Conservation (phyloP, 2,888 invertebrate species). For the Dinocampus coccinellae region DNA sequence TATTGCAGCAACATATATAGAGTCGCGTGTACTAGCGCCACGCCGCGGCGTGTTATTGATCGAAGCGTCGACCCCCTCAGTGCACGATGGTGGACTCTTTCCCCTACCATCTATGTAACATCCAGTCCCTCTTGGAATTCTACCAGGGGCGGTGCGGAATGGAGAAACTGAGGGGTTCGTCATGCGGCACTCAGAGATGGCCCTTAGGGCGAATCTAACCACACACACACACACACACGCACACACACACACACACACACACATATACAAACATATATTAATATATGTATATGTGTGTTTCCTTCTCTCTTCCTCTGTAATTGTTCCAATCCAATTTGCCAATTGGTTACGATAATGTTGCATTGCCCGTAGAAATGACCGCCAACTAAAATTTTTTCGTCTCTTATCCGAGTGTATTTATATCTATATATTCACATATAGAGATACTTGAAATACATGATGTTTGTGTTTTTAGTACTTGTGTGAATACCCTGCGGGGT, state of each 20-base stretch:
- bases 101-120: constrained; percentile 34
- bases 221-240: constrained; percentile 36
- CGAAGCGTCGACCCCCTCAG: constrained; percentile 54
- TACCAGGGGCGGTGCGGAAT: no score
- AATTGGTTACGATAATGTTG: constrained; percentile 55
- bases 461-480: background rate
- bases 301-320: constrained; percentile 36
- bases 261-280: constrained; percentile 26
- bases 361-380: background rate
- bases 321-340: constrained; percentile 59
- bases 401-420: background rate
- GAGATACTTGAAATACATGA: no score
- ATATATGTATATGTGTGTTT: no score
- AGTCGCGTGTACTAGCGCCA: constrained; percentile 53
- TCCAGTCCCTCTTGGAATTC: constrained; percentile 43
- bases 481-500: background rate
- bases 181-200: constrained; percentile 53
- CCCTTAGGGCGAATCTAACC: constrained; percentile 53
- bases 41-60: constrained; percentile 68
- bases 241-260: constrained; percentile 35
- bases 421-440: no score
- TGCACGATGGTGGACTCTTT: constrained; percentile 35
- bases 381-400: constrained; percentile 4
- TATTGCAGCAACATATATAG: constrained; percentile 47
- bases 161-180: no score